Evolutionary conservation across 2,113 vertebrate genomes (phyloP).

Genomic region (Natator depressus): DNA sequence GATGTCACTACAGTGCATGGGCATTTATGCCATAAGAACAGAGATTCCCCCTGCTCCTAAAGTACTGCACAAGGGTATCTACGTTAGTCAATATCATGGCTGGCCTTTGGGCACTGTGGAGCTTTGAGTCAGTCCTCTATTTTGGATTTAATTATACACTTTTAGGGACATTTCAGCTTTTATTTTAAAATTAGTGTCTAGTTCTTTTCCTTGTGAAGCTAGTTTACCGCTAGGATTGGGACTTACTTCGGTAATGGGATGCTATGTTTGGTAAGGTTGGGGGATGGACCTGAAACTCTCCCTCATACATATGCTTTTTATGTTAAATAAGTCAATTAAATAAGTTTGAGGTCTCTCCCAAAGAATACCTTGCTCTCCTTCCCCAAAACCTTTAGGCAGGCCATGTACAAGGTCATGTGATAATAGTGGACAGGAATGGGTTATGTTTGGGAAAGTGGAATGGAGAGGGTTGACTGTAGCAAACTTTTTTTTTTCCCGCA

Average conservation of each 20-base stretch:
- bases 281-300: background rate
- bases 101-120: background rate
- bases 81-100: background rate
- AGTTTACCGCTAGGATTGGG: background rate
- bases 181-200: background rate
- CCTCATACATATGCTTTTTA: background rate
- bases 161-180: background rate
- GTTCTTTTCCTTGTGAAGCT: background rate
- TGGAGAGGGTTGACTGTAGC: background rate
- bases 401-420: background rate
- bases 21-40: background rate
- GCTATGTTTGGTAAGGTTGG: background rate
- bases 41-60: background rate
- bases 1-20: background rate
- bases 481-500: background rate
- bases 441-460: background rate
- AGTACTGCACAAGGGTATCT: background rate
- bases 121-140: background rate
- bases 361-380: background rate
- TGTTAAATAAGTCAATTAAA: background rate
- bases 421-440: background rate
- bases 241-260: background rate
- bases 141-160: background rate
- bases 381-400: background rate
- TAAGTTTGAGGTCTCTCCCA: rapidly evolving